Evolutionary conservation across 2,797 vertebrate species (phyloP).

Genomic region (Labeo calbasu): DNA sequence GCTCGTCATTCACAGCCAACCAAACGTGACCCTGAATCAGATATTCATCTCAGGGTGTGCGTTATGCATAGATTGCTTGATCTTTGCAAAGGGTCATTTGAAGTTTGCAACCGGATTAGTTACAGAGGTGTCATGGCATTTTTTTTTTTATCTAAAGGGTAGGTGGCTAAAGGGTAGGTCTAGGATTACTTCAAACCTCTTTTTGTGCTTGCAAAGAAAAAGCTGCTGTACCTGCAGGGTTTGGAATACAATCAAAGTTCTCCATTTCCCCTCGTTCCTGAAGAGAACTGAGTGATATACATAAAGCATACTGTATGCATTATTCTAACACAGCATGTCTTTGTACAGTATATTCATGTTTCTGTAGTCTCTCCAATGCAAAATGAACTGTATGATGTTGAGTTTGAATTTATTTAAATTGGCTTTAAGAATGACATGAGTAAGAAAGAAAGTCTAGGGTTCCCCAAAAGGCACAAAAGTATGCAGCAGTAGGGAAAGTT

Average conservation of each 20-base stretch:
- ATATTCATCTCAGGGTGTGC: conserved; percentile 1
- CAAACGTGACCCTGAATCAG: conserved; percentile 8
- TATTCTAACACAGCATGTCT: conserved; percentile 2
- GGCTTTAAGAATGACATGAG: neutral
- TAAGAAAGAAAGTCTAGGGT: neutral
- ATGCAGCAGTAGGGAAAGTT: neutral
- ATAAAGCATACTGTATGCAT: neutral
- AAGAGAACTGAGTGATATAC: neutral
- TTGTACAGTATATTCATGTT: neutral
- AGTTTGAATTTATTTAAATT: neutral
- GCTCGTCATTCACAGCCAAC: neutral
- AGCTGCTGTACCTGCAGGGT: conserved; percentile 37
- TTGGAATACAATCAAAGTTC: conserved; percentile 46
- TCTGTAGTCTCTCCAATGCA: neutral
- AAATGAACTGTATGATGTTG: neutral
- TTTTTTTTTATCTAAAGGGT: conserved; percentile 32
- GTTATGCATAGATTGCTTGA: conserved; percentile 38
- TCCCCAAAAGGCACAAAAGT: neutral
- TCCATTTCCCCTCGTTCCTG: neutral
- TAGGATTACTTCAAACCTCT: conserved; percentile 50
- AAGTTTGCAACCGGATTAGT: conserved; percentile 50
- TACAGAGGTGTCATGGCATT: conserved; percentile 53
- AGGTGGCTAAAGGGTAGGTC: conserved; percentile 46
- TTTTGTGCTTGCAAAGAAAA: conserved; percentile 43
- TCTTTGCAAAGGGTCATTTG: conserved; percentile 53